These are phyloP conservation scores for Scaptomyza reducta DNA, from an alignment of 2,888 invertebrate genomes.

Conservation along the genomic window DNA sequence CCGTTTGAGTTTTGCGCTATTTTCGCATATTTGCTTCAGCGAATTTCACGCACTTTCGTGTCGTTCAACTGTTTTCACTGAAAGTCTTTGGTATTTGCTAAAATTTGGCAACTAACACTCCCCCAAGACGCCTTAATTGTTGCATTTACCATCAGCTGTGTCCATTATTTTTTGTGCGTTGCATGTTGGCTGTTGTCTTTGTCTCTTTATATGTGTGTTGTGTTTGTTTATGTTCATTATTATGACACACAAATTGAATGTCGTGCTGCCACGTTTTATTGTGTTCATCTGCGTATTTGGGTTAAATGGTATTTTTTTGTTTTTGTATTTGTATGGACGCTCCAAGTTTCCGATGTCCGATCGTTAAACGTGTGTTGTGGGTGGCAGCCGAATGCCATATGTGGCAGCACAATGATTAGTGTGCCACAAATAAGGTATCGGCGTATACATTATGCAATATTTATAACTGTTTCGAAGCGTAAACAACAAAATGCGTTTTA, in stretches of 20 bases:
- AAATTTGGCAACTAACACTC: constrained; percentile 47
- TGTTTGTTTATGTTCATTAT: constrained; percentile 46
- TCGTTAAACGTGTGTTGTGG: constrained; percentile 35
- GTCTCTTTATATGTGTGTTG: constrained; percentile 16
- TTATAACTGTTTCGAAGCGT: background rate
- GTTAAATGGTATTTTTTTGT: constrained; percentile 63
- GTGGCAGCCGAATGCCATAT: constrained; percentile 35
- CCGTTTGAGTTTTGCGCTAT: constrained; percentile 80
- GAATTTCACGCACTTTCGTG: constrained; percentile 62
- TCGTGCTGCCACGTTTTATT: constrained; percentile 70
- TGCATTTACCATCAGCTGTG: constrained; percentile 67
- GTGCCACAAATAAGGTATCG: constrained; percentile 3
- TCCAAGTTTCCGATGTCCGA: constrained; percentile 42
- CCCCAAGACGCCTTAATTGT: constrained; percentile 48
- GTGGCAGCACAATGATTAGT: constrained; percentile 2
- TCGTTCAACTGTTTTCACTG: constrained; percentile 68
- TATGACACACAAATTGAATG: constrained; percentile 61
- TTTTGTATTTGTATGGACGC: constrained; percentile 24
- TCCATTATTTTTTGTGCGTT: constrained; percentile 7
- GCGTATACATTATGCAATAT: background rate
- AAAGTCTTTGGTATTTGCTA: constrained; percentile 59
- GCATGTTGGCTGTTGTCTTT: constrained; percentile 39
- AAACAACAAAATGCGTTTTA: background rate
- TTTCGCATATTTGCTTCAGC: constrained; percentile 63
- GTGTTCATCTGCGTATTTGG: constrained; percentile 65